phyloP scores from a whole-genome alignment of 2,113 vertebrate species.

The Aegithalos caudatus region DNA sequence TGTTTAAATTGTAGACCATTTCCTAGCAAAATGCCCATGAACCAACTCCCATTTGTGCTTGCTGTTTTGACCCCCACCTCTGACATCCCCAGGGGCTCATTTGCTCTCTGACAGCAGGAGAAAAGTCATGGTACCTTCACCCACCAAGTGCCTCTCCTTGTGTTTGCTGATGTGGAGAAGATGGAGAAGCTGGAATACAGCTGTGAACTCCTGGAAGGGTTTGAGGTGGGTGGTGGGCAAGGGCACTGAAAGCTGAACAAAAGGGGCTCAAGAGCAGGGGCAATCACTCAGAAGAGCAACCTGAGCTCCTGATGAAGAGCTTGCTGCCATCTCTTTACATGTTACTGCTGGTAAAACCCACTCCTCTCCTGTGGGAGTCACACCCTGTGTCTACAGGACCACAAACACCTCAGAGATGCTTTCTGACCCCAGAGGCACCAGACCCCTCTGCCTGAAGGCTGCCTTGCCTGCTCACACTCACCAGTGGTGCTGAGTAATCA shows the following conservation, averaged over 20 bases:
- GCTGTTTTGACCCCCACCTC: not conserved
- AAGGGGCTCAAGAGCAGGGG: not conserved
- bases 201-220: not conserved
- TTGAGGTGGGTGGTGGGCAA: not conserved
- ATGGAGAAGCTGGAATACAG: no score
- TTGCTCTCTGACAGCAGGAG: not conserved
- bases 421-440: not conserved
- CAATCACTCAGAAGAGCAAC: not conserved
- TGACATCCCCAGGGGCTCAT: not conserved
- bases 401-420: not conserved
- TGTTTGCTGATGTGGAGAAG: not conserved
- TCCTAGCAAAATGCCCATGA: not conserved
- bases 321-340: not conserved
- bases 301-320: not conserved
- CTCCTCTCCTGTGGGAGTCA: fast-evolving
- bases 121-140: not conserved
- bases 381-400: not conserved
- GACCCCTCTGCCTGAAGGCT: not conserved
- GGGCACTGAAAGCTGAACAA: not conserved
- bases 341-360: not conserved
- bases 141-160: not conserved
- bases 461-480: not conserved
- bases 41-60: not conserved
- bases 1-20: not conserved
- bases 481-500: not conserved